Evolutionary conservation across 2,888 invertebrate species (phyloP).

Genomic region (Caenorhabditis afra): DNA sequence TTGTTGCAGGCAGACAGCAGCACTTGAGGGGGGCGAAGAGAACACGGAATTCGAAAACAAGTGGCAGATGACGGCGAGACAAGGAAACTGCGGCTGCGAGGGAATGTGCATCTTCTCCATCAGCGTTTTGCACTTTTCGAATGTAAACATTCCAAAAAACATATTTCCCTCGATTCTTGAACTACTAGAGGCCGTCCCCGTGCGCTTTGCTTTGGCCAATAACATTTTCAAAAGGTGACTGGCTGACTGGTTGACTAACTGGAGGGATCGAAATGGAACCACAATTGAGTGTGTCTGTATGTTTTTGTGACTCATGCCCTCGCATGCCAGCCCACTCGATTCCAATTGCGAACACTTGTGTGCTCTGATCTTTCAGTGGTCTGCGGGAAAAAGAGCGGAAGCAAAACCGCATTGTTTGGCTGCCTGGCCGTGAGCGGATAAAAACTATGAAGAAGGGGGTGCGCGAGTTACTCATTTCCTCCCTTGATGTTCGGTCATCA

Average conservation of each 20-base stretch:
- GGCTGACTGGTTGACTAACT: background rate
- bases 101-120: conserved; percentile 17
- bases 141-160: conserved; percentile 28
- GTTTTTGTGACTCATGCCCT: background rate
- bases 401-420: conserved; percentile 19
- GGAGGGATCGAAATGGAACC: background rate
- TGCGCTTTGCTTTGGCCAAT: background rate
- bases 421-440: conserved; percentile 23
- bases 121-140: conserved; percentile 24
- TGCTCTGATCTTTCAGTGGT: conserved; percentile 12
- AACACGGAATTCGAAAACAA: conserved; percentile 31
- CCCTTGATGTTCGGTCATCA: conserved; percentile 16
- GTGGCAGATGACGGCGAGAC: conserved; percentile 20
- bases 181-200: conserved; percentile 5
- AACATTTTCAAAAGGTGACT: no score
- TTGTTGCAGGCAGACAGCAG: no score
- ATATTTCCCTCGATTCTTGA: conserved; percentile 8
- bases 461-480: conserved; percentile 22
- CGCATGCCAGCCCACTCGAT: background rate
- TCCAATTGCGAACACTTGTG: background rate
- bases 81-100: background rate
- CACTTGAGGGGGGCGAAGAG: background rate
- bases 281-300: background rate
- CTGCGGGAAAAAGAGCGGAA: background rate
- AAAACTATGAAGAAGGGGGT: background rate